Base-by-base conservation (phyloP, 64 coral and sea anemone species). In the Platygyra sinensis region DNA sequence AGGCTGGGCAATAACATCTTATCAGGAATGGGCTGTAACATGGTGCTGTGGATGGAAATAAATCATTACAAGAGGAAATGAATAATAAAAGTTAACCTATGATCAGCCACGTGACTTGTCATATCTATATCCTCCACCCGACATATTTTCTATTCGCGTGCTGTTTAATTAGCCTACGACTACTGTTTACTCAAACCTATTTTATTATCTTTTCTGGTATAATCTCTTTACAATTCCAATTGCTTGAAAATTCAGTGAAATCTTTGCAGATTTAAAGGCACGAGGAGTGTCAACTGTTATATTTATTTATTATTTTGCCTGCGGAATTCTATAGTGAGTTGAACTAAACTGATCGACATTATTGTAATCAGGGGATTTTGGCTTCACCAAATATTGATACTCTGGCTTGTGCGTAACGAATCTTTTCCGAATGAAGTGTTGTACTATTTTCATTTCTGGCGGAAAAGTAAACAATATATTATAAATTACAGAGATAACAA, bases 401-500 rank as follows among this genome's bases (percentile, higher is more conserved):
- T 83, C 25, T 67, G 1, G 5, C 31, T 8, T 2, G 51, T 63
- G 59, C 36, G 79, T 36, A 81, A 81, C 54, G 15, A 67, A 83
- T 33, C 31, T 10, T 39, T 82, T 82, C 80, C 80, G 80, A 82
- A 64, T 52, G 19, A 8, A 64, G 28, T 38, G 13, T 15, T 39
- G 57, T 63, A 14, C 6, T 46, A 20, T 24, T 82, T 61, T 24
- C 60, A 67, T 83, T 67, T 83, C 30, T 22, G 1, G 60, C 31
- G 8, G 8, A 77, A n/a, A 24, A 39, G 33, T 65, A 38, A 67
- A 83, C 29, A 83, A 22, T 65, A 65, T 20, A 39, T 19, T 65
- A 25, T 39, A 36, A 80, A 25, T 22, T 54, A 10, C 14, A 17
- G 27, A 80, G 42, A 59, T 82, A 82, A 82, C 63, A 82, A 82